These are phyloP conservation scores for Cancer borealis DNA, from an alignment of 2,888 invertebrate species.

Conservation along the genomic window DNA sequence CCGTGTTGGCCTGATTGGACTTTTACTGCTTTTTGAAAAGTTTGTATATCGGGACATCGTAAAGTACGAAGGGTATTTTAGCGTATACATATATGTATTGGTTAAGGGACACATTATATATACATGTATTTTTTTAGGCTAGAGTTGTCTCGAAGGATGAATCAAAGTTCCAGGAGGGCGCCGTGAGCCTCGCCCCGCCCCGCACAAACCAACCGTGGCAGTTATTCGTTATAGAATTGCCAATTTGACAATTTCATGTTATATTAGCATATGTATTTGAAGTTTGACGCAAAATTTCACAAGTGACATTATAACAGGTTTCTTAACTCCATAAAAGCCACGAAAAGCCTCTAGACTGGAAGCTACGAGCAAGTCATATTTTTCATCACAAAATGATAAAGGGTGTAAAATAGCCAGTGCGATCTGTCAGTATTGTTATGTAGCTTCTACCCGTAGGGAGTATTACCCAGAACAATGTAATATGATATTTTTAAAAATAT, in stretches of 20 bases:
- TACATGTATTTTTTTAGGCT: constrained; percentile 38
- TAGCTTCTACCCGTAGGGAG: background rate
- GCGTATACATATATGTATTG: background rate
- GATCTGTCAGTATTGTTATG: background rate
- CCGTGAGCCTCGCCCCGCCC: background rate
- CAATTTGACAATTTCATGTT: background rate
- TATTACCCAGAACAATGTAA: background rate
- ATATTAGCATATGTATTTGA: background rate
- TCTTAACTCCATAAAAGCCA: background rate
- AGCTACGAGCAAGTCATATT: background rate
- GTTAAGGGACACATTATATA: background rate
- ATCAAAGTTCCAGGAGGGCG: background rate
- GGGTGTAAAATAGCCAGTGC: background rate
- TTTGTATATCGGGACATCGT: constrained; percentile 3
- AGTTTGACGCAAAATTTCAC: background rate
- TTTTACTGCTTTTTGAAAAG: background rate
- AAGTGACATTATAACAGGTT: background rate
- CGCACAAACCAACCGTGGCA: constrained; percentile 21
- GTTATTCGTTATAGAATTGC: background rate
- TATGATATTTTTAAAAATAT: background rate
- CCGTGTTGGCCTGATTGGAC: background rate
- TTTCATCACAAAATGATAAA: background rate
- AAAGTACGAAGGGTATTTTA: constrained; percentile 31
- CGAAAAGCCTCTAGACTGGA: background rate
- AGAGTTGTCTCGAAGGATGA: constrained; percentile 14